Percentiles rank a stretch among this genome's conserved stretches.
These are phyloP conservation scores for Catharus bicknelli DNA, from an alignment of 2,113 vertebrate genomes.

Conservation along the genomic window DNA sequence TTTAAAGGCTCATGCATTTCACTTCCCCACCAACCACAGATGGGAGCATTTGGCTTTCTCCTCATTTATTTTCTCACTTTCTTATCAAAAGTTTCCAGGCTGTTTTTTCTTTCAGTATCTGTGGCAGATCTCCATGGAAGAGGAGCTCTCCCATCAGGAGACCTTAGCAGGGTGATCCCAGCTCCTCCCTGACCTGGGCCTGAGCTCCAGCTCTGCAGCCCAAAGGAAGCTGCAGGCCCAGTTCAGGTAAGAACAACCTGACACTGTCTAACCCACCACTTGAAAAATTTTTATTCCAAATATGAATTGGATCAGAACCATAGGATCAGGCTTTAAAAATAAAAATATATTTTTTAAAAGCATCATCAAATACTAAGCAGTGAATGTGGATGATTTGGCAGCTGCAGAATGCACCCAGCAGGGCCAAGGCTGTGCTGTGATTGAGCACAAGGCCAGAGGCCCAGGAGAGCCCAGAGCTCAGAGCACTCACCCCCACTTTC, in stretches of 20 bases:
- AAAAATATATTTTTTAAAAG: fast-evolving
- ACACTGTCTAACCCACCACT: fast-evolving
- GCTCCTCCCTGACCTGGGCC: not conserved
- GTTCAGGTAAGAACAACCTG: not conserved
- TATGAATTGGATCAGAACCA: not conserved
- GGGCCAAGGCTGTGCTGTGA: not conserved
- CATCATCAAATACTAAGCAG: not conserved
- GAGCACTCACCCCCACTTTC: conserved; percentile 93
- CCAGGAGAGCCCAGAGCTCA: not conserved
- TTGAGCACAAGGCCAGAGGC: fast-evolving
- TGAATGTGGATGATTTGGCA: not conserved
- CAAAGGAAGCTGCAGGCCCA: not conserved
- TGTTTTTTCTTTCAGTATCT: not conserved
- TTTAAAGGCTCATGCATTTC: conserved; percentile 27
- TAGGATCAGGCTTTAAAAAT: not conserved
- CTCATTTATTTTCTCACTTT: conserved; percentile 8
- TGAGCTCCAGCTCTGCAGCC: not conserved
- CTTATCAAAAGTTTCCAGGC: not conserved
- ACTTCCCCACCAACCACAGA: conserved; percentile 4
- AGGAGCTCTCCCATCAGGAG: not conserved
- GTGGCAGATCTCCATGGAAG: not conserved
- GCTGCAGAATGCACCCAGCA: not conserved
- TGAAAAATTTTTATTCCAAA: not conserved
- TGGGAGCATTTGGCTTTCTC: conserved; percentile 24
- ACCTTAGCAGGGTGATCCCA: not conserved